Evolutionary conservation across 92 coral and sea anemone genomes (phyloP).

Genomic region (Pocillopora grandis): DNA sequence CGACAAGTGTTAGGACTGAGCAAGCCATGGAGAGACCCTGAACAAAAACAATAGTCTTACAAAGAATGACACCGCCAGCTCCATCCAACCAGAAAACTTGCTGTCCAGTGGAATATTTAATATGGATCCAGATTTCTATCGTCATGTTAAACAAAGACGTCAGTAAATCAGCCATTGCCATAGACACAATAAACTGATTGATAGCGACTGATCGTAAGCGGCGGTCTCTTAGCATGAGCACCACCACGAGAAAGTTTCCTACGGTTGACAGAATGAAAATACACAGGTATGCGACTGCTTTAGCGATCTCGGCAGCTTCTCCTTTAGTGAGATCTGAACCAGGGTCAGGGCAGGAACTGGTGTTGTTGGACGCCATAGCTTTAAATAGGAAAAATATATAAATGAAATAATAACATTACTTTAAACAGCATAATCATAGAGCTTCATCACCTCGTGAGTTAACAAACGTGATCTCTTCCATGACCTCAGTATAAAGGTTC

Average conservation of each 20-base stretch:
- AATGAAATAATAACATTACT: not conserved
- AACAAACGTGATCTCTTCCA: no score
- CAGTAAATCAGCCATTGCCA: slow-evolving; percentile 76
- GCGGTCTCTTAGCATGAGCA: slow-evolving; percentile 50
- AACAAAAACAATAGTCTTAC: slow-evolving; percentile 53
- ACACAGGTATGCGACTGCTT: slow-evolving; percentile 50
- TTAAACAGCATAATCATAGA: not conserved
- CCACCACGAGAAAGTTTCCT: slow-evolving; percentile 69
- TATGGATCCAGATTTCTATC: slow-evolving; percentile 49
- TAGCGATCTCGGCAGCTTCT: slow-evolving; percentile 6
- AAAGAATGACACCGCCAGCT: slow-evolving; percentile 50
- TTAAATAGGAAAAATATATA: not conserved
- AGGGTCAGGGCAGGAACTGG: slow-evolving; percentile 1
- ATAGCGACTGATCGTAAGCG: slow-evolving; percentile 66
- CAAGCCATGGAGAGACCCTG: slow-evolving; percentile 74
- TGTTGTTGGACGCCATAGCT: slow-evolving; percentile 10
- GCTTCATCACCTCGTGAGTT: not conserved
- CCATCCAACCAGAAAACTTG: slow-evolving; percentile 63
- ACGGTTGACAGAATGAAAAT: slow-evolving; percentile 52
- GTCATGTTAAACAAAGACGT: slow-evolving; percentile 59
- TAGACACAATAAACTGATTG: slow-evolving; percentile 65
- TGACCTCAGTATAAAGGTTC: no score
- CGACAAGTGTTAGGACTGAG: slow-evolving; percentile 79
- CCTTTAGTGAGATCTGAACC: not conserved
- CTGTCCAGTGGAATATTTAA: slow-evolving; percentile 35